Base-by-base conservation (phyloP, 1,140 invertebrate genomes). In the Chrysoperla carnea region DNA sequence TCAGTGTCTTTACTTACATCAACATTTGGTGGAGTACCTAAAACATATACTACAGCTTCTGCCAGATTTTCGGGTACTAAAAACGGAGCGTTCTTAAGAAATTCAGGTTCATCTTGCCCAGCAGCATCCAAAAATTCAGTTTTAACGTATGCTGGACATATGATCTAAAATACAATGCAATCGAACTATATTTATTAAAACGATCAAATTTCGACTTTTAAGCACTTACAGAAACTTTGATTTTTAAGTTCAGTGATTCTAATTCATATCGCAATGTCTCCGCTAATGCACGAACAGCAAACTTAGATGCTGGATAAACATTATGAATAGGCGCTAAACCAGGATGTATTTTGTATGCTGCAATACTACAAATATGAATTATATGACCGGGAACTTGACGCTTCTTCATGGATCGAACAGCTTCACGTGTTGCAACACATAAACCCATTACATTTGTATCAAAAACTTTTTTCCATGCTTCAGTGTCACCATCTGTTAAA, bases 291-390 rank as follows among this genome's bases (percentile, higher is more conserved):
- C 70, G 78, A 2, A 84, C 55, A 0, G 76, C 81, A 59, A 70
- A 70, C 63, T 86, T 86, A 12, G 72, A 73, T 8, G 73, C 68
- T 1, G 67, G 46, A 55, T 85, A 86, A 31, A 78, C 53, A 49
- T 53, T 64, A 5, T 3, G 5, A 23, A 23, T 3, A 23, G 2
- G 17, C 5, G 17, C 17, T 0, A 48, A 29, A 6, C 46, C 36
- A 0, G 59, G 47, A 4, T 66, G 61, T 2, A 69, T 52, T 23
- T 52, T 56, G 46, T 73, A 70, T 0, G 70, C 72, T 0, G 56
- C 58, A 37, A 72, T 42, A 46, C 70, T 82, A 56, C 78, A 81
- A 4, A 87, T 67, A 40, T 81, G 71, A 28, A 86, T 63, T 28
- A 86, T 72, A 44, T 84, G 78, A 0, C 82, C 83, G 45, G 72